Evolutionary conservation across 2,113 vertebrate genomes (phyloP).

Genomic region (Percina caprodes): DNA sequence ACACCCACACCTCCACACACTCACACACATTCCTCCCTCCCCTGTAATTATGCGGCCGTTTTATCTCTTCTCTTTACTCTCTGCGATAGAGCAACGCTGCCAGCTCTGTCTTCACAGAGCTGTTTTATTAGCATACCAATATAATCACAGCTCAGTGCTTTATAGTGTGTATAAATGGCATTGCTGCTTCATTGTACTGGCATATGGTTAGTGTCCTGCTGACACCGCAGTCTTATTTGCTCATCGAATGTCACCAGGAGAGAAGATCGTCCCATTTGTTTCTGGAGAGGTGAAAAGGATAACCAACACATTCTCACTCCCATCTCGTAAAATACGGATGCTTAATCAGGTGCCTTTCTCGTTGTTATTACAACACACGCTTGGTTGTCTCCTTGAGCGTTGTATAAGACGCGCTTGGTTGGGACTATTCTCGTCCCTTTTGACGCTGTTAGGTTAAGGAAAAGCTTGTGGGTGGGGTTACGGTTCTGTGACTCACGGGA

Average conservation of each 20-base stretch:
- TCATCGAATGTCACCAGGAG: conserved; percentile 50
- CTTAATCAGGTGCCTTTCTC: too few relatives aligned
- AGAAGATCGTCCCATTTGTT: conserved; percentile 33
- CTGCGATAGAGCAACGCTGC: conserved; percentile 43
- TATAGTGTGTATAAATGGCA: conserved; percentile 70
- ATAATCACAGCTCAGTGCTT: conserved; percentile 75
- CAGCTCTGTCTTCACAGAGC: conserved; percentile 59
- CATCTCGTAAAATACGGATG: too few relatives aligned
- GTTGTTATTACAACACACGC: too few relatives aligned
- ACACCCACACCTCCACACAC: conserved; percentile 19
- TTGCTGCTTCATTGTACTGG: conserved; percentile 58
- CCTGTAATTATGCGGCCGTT: conserved; percentile 59
- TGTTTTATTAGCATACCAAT: conserved; percentile 70
- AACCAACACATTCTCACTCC: background rate
- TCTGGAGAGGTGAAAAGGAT: conserved; percentile 21
- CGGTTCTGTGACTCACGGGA: too few relatives aligned
- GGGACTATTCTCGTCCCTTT: too few relatives aligned
- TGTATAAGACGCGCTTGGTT: too few relatives aligned
- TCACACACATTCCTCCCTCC: conserved; percentile 30
- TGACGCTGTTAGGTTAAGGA: too few relatives aligned
- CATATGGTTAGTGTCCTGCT: conserved; percentile 70
- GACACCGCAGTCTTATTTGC: conserved; percentile 58
- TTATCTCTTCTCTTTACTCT: conserved; percentile 52
- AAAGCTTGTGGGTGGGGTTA: too few relatives aligned
- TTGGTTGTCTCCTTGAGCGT: too few relatives aligned